Percentiles rank a stretch among this genome's conserved stretches.
Conservation (phyloP, 2,113 vertebrate genomes). For the Psephotus haematonotus region DNA sequence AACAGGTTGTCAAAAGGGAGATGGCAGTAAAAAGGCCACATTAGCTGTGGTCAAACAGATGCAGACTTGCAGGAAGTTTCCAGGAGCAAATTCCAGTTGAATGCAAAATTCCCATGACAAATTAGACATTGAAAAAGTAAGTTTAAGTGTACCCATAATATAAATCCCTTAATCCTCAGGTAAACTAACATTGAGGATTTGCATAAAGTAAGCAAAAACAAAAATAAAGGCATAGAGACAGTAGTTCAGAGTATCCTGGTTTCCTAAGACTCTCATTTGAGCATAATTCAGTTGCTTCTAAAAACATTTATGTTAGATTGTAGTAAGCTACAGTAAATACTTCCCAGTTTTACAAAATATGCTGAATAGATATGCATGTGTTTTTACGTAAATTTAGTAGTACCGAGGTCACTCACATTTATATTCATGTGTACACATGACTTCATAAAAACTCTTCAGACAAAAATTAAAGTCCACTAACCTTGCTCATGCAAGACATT, state of each 20-base stretch:
- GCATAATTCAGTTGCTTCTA: neutral
- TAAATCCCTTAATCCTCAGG: neutral
- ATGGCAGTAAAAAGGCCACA: neutral
- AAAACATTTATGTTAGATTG: neutral
- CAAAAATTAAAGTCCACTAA: neutral
- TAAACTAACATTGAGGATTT: neutral
- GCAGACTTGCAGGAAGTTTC: neutral
- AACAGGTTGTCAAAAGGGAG: neutral
- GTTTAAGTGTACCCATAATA: neutral
- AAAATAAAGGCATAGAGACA: neutral
- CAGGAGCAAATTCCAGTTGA: neutral
- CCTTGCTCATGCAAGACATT: neutral
- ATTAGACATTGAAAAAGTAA: neutral
- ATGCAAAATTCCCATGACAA: neutral
- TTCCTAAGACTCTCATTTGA: neutral
- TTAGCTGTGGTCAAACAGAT: neutral
- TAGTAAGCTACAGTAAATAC: neutral
- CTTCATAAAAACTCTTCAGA: neutral
- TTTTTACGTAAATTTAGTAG: neutral
- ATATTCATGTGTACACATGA: neutral
- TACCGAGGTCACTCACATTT: neutral
- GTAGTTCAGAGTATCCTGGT: neutral
- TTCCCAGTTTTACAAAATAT: neutral
- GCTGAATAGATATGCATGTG: neutral
- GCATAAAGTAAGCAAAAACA: neutral